These are phyloP conservation scores for Cavia aperea DNA, from an alignment of 2,113 vertebrate genomes.

Conservation along the genomic window DNA sequence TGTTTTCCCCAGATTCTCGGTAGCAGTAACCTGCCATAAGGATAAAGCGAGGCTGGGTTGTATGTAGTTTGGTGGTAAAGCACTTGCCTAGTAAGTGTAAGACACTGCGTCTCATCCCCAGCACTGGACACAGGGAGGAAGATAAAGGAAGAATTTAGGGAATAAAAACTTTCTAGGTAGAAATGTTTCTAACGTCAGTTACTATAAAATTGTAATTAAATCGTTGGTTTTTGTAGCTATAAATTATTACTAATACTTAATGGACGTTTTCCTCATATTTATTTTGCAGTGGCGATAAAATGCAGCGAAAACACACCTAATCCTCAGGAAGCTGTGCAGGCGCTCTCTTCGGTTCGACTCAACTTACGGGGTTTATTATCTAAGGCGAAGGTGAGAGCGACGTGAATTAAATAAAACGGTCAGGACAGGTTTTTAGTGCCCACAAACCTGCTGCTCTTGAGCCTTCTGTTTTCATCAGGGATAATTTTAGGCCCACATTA, in stretches of 20 bases:
- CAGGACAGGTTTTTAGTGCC: not conserved
- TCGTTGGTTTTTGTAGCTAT: not conserved
- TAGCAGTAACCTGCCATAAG: not conserved
- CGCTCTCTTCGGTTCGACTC: slow-evolving; percentile 91
- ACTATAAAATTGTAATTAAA: not conserved
- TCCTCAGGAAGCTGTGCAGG: slow-evolving; percentile 84
- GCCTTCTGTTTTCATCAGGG: not conserved
- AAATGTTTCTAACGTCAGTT: not conserved
- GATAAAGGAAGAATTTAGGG: not conserved
- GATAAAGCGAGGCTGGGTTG: not conserved
- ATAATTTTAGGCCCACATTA: not conserved
- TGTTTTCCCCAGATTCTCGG: not conserved
- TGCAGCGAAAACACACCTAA: slow-evolving; percentile 85
- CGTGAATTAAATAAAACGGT: slow-evolving; percentile 17
- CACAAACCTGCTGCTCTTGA: not conserved
- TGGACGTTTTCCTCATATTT: not conserved
- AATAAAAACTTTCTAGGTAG: not conserved
- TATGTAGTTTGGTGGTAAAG: not conserved
- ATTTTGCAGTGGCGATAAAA: slow-evolving; percentile 83
- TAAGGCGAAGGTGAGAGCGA: slow-evolving; percentile 89
- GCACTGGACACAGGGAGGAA: not conserved
- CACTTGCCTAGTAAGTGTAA: not conserved
- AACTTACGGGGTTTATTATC: slow-evolving; percentile 84
- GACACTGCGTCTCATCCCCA: not conserved
- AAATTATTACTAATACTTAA: not conserved